phyloP scores from a whole-genome alignment of 2,797 vertebrate genomes.

The Alectoris magna region DNA sequence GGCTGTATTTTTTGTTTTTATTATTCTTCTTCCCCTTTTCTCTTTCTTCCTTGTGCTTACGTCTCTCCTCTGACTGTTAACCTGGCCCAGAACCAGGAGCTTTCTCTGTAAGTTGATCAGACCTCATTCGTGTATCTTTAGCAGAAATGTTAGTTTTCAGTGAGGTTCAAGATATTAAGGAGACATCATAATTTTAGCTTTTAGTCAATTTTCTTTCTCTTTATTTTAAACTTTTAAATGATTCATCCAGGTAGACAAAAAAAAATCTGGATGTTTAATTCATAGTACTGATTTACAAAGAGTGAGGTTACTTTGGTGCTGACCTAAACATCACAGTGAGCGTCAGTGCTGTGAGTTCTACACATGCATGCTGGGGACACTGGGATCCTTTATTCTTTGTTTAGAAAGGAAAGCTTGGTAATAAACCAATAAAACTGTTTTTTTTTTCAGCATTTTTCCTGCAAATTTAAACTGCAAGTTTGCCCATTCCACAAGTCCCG shows the following conservation, averaged over 20 bases:
- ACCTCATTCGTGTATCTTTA: not conserved
- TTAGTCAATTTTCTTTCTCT: not conserved
- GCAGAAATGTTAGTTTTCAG: not conserved
- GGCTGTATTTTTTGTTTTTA: not conserved
- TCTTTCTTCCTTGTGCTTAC: not conserved
- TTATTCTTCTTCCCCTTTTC: not conserved
- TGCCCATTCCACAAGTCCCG: not conserved
- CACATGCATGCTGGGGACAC: not conserved
- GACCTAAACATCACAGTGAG: not conserved
- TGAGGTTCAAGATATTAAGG: not conserved
- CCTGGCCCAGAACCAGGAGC: not conserved
- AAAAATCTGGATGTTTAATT: not conserved
- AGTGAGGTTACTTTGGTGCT: not conserved
- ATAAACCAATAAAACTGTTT: not conserved
- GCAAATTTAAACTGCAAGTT: not conserved
- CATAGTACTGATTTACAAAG: not conserved
- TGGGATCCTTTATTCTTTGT: not conserved
- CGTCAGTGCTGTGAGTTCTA: not conserved
- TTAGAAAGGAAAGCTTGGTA: not conserved
- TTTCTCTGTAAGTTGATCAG: not conserved
- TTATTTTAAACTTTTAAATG: not conserved
- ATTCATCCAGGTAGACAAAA: not conserved
- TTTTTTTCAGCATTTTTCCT: not conserved
- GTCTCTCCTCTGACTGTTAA: not conserved
- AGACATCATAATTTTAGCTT: not conserved